Base-by-base conservation (phyloP, 92 coral and sea anemone genomes). In the Palythoa caribaeorum region DNA sequence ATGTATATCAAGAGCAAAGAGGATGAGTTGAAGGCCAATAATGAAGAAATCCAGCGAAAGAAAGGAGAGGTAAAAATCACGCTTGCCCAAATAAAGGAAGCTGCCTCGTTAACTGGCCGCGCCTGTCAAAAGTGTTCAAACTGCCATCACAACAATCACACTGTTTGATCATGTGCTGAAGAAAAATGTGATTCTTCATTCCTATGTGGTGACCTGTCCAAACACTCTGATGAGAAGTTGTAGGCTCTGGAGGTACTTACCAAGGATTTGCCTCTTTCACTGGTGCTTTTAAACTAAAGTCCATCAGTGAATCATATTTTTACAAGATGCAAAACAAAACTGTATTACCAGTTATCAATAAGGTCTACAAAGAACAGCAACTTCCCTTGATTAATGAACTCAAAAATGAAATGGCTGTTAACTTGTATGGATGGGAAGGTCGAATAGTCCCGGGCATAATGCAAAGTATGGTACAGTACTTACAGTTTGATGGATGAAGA, bases 371-470 rank as follows among this genome's bases (percentile, higher is more conserved):
- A 87, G 12, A 57, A 38, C 84, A 76, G 38, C 77, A 87, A 44
- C 10, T 15, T 17, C 39, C 53, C 2, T 59, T 76, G 16, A 39
- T 57, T 54, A 38, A 13, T 48, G 80, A 48, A 20, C 54, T 74
- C 37, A 86, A 86, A 44, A 19, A 9, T 54, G 52, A 57, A 35
- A 86, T 13, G 74, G 74, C 89, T 76, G 77, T 87, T 76, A 73
- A 87, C 72, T 87, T 87, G 73, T 87, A 84, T 38, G 89, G 89
- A 87, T 87, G 89, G 89, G 6, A 28, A 57, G 89, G 48, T 76
- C 89, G 5, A 84, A 87, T 51, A 77, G 84, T 38, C 88, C 80
- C 7, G 80, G 88, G 12, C 88, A 72, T 28, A 48, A 35, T 36
- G 88, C 88, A 16, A 85, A 85, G 73, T 85, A 73, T 85, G 83